Percentiles rank a stretch among this genome's conserved stretches.
Evolutionary conservation across 64 coral and sea anemone species (phyloP).

Genomic region (Actinia equina): DNA sequence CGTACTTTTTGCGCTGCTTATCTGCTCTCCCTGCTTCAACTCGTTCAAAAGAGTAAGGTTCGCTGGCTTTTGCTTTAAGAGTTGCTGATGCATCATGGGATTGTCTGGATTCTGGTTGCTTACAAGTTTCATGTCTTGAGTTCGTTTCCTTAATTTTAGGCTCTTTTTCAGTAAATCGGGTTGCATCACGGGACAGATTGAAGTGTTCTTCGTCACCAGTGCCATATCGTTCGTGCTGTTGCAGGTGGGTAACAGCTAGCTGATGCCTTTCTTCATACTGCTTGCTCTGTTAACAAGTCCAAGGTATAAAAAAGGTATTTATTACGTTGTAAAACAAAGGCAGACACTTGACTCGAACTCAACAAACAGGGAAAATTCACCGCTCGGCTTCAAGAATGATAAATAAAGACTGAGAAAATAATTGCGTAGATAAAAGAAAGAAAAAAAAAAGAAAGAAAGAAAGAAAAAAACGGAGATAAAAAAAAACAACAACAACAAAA

Average conservation of each 20-base stretch:
- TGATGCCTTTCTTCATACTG: slow-evolving; percentile 56
- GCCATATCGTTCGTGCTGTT: slow-evolving; percentile 62
- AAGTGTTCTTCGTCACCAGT: neutral
- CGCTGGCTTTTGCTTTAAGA: neutral
- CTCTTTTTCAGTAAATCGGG: neutral
- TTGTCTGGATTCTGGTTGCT: neutral
- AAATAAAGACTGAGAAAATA: too few relatives aligned
- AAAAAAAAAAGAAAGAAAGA: too few relatives aligned
- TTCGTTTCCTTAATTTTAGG: neutral
- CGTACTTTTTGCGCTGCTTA: neutral
- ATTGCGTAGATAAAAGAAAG: too few relatives aligned
- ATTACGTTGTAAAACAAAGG: too few relatives aligned
- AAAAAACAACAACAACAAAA: too few relatives aligned
- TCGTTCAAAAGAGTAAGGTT: neutral
- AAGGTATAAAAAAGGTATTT: too few relatives aligned
- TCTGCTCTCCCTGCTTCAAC: neutral
- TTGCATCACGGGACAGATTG: neutral
- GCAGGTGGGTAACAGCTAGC: slow-evolving; percentile 59
- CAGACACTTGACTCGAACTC: too few relatives aligned
- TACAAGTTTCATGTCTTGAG: neutral
- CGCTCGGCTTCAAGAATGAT: too few relatives aligned
- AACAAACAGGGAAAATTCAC: too few relatives aligned
- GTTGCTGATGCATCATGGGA: neutral
- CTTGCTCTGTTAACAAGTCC: slow-evolving; percentile 35
- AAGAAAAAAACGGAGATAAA: too few relatives aligned